These are phyloP conservation scores for Coregonus sp. DNA, from an alignment of 2,797 vertebrate genomes.

Conservation along the genomic window DNA sequence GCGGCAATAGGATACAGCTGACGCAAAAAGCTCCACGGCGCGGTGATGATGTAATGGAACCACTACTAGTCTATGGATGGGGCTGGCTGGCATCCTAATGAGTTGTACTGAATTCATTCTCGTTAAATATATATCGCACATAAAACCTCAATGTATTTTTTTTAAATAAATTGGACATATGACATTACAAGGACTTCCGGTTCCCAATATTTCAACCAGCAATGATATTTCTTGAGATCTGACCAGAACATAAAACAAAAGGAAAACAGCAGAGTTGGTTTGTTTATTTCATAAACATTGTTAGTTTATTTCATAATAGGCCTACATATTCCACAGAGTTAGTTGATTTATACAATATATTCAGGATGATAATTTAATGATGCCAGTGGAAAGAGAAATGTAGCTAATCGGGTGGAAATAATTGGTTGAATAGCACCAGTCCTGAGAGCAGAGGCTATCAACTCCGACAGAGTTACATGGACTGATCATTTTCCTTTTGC, in stretches of 20 bases:
- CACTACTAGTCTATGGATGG: not conserved
- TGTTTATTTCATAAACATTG: conserved; percentile 45
- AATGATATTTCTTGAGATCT: not conserved
- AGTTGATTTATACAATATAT: conserved; percentile 56
- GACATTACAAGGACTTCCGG: no score
- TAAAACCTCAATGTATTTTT: no score
- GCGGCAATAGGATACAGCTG: conserved; percentile 20
- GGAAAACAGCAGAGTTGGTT: not conserved
- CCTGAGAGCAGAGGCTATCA: not conserved
- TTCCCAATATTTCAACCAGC: not conserved
- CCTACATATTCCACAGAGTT: conserved; percentile 20
- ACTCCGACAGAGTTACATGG: not conserved
- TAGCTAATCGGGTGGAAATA: conserved; percentile 27
- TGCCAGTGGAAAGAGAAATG: conserved; percentile 29
- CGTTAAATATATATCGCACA: not conserved
- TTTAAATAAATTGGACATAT: no score
- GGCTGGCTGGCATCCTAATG: not conserved
- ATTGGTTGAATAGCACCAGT: conserved; percentile 4
- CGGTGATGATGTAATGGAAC: not conserved
- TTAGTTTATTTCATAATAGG: conserved; percentile 50
- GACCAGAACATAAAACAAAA: conserved; percentile 7
- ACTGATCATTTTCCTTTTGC: not conserved
- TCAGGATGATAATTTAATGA: not conserved
- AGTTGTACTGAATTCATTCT: not conserved
- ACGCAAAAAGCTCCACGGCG: conserved; percentile 72